Base-by-base conservation (phyloP, 2,888 invertebrate genomes). In the Andrena marginata region DNA sequence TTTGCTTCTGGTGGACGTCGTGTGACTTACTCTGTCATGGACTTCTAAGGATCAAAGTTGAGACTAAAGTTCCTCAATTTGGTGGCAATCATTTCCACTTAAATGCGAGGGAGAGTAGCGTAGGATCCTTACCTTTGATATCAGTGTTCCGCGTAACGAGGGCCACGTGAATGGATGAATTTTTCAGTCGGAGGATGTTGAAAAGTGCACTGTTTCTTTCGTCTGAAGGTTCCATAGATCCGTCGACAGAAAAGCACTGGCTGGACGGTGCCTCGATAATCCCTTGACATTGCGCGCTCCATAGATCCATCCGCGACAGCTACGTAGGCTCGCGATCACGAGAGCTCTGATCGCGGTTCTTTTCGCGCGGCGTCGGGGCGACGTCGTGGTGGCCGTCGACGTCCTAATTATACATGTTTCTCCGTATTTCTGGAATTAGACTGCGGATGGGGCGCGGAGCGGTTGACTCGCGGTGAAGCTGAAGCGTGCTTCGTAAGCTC, bases 361-460 rank as follows among this genome's bases (percentile, higher is more conserved):
- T 71, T 64, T 51, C 74, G 60, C 8, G 70, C 42, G 20, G 23
- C 59, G 73, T 59, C 26, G 78, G 64, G 77, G 81, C 87, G 82
- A 59, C 81, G 73, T 56, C 82, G 85, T 85, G 85, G 87, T 87
- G 87, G 87, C 88, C 88, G 84, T 82, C 85, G 88, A 72, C 83
- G 85, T 92, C 93, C 93, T 93, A 94, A 93, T 93, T 93, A 93
- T 89, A 89, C 87, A 88, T 91, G 90, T 92, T 92, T 92, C 93
- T 92, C 92, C 93, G 93, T 94, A 94, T 94, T 94, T 94, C 94
- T 94, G 94, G 94, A 94, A 94, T 93, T 92, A 93, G 91, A 90
- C 90, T 88, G 87, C 84, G 88, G 88, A 88, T 88, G 91, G 88
- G 89, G 89, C 85, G 86, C 86, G 83, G 80, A 65, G 80, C 82